A percentile compares a stretch with the other conserved stretches of the same genome.
These are phyloP conservation scores for Conus ventricosus DNA, from an alignment of 1,140 invertebrate genomes.

Conservation along the genomic window DNA sequence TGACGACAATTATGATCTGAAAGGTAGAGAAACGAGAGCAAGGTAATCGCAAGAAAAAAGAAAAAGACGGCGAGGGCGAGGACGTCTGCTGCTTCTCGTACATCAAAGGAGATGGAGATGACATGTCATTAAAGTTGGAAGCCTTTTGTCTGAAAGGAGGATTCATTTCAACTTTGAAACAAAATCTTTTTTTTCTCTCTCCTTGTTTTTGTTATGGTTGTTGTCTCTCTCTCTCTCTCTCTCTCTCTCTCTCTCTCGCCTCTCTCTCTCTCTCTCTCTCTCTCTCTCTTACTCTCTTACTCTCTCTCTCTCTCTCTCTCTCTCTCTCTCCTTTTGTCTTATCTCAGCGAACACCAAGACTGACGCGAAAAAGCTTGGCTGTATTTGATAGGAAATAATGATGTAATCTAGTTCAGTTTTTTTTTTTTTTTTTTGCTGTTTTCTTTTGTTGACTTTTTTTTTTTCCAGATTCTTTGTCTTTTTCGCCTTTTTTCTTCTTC, in stretches of 20 bases:
- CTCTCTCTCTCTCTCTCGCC: too few species aligned
- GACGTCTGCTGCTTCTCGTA: background rate
- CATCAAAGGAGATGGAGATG: background rate
- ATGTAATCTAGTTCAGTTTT: too few species aligned
- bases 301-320: background rate
- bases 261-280: too few species aligned
- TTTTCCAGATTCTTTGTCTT: background rate
- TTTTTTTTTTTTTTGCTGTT: too few species aligned
- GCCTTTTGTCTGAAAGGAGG: background rate
- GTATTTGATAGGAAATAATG: too few species aligned
- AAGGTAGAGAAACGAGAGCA: too few species aligned
- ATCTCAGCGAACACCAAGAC: background rate
- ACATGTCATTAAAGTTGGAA: background rate
- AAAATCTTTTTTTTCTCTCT: background rate
- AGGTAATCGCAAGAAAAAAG: too few species aligned
- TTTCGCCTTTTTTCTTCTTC: background rate
- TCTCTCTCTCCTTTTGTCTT: background rate
- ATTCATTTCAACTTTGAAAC: constrained; percentile 12
- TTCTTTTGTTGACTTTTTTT: too few species aligned
- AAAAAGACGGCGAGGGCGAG: background rate
- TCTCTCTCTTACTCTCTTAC: background rate
- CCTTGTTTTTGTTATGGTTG: too few species aligned
- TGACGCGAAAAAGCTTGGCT: too few species aligned
- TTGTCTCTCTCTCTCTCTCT: too few species aligned
- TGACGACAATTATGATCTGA: background rate